Percentiles rank a stretch among this genome's conserved stretches.
phyloP scores from a whole-genome alignment of 2,113 vertebrate species.

The Bettongia penicillata region DNA sequence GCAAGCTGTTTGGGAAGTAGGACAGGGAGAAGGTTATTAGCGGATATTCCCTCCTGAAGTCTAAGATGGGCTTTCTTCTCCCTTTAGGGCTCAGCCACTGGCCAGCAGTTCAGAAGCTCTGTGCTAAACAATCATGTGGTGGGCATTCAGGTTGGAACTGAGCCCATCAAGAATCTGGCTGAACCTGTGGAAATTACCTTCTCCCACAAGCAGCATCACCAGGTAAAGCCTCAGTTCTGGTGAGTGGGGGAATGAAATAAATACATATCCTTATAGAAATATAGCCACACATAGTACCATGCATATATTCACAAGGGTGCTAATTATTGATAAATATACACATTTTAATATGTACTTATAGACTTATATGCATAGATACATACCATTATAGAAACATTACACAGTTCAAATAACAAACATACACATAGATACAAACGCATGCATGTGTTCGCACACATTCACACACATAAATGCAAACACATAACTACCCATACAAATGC shows the following conservation, averaged over 20 bases:
- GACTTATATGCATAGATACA: background rate
- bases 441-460: background rate
- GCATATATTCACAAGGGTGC: accelerated
- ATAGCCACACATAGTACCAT: too few species aligned
- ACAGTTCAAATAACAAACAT: background rate
- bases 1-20: background rate
- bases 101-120: slow-evolving; percentile 1
- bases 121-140: slow-evolving; percentile 81
- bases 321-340: background rate
- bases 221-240: slow-evolving; percentile 66
- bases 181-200: slow-evolving; percentile 86
- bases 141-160: slow-evolving; percentile 82
- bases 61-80: accelerated
- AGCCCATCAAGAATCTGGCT: slow-evolving; percentile 75
- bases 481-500: background rate
- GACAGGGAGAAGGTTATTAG: background rate
- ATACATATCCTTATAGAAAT: accelerated
- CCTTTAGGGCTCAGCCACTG: slow-evolving; percentile 52
- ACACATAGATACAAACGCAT: background rate
- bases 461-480: background rate
- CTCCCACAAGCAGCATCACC: slow-evolving; percentile 41
- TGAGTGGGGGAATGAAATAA: background rate
- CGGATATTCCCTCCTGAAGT: background rate
- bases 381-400: background rate
- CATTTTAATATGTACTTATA: too few species aligned